Evolutionary conservation across 2,113 vertebrate species (phyloP).

Genomic region (Amphiprion ocellaris): DNA sequence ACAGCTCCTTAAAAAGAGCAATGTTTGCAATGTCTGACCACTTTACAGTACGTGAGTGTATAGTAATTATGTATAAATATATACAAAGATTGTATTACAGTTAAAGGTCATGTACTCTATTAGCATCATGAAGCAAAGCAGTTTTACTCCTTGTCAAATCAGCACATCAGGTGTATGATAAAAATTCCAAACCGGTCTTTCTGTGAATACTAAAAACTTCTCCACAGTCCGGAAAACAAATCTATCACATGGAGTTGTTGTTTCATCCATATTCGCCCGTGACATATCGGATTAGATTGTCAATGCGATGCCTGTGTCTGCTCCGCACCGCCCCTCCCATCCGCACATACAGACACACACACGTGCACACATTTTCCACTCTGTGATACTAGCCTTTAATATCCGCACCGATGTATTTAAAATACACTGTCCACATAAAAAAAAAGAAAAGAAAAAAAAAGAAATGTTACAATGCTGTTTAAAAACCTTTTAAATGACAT

Average conservation of each 20-base stretch:
- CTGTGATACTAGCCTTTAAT: slow-evolving; percentile 60
- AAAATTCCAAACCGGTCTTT: slow-evolving; percentile 12
- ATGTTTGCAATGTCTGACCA: slow-evolving; percentile 19
- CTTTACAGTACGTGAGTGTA: slow-evolving; percentile 28
- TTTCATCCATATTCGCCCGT: slow-evolving; percentile 44
- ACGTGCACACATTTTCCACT: slow-evolving; percentile 22
- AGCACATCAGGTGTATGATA: slow-evolving; percentile 15
- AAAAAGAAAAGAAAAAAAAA: slow-evolving; percentile 6
- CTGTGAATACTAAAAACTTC: slow-evolving; percentile 9
- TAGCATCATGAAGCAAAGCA: slow-evolving; percentile 3
- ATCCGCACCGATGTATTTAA: slow-evolving; percentile 55
- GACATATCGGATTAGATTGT: slow-evolving; percentile 53
- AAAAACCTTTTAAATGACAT: slow-evolving; percentile 32
- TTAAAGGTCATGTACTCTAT: slow-evolving; percentile 17
- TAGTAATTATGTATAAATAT: slow-evolving; percentile 31
- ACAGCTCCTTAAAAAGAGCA: neutral
- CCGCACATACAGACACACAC: slow-evolving; percentile 44
- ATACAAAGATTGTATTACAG: slow-evolving; percentile 5
- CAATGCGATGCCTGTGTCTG: slow-evolving; percentile 82
- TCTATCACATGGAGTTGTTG: slow-evolving; percentile 54
- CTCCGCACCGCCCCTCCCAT: slow-evolving; percentile 41
- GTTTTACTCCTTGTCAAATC: slow-evolving; percentile 14
- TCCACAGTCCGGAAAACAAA: slow-evolving; percentile 22
- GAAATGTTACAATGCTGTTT: slow-evolving; percentile 49
- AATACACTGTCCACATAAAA: slow-evolving; percentile 42